phyloP scores from a whole-genome alignment of 2,113 vertebrate species.

The Cervus canadensis region DNA sequence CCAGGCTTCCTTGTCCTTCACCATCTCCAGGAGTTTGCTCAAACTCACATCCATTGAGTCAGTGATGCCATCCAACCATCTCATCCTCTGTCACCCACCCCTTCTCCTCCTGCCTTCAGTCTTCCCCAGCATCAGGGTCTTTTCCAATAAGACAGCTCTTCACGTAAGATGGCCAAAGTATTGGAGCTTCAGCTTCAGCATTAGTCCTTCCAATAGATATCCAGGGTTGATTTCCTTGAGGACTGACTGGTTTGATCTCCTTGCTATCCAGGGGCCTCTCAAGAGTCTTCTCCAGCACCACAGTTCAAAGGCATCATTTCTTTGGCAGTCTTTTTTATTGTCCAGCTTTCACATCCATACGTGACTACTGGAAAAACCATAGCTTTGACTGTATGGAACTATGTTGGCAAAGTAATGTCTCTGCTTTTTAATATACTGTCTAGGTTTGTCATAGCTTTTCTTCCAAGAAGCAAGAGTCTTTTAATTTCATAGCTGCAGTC shows the following conservation, averaged over 20 bases:
- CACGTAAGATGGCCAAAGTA: background rate
- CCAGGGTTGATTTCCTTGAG: background rate
- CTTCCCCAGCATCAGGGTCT: background rate
- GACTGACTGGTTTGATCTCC: background rate
- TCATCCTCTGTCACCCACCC: background rate
- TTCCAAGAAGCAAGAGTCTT: background rate
- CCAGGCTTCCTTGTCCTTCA: background rate
- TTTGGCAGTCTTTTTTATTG: background rate
- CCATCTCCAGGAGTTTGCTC: background rate
- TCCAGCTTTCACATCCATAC: background rate
- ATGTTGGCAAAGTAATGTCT: background rate
- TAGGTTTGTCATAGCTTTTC: background rate
- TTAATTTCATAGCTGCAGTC: background rate
- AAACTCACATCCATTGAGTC: background rate
- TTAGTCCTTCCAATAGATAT: background rate
- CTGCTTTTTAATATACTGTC: background rate
- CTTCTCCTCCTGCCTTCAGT: background rate
- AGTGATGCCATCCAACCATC: background rate
- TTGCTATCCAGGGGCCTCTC: background rate
- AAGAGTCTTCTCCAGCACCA: background rate
- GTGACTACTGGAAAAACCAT: background rate
- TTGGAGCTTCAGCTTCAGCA: background rate
- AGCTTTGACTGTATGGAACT: background rate
- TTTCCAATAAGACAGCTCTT: background rate
- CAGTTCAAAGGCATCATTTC: background rate